phyloP scores from a whole-genome alignment of 2,113 vertebrate species.

The Agelaius phoeniceus region DNA sequence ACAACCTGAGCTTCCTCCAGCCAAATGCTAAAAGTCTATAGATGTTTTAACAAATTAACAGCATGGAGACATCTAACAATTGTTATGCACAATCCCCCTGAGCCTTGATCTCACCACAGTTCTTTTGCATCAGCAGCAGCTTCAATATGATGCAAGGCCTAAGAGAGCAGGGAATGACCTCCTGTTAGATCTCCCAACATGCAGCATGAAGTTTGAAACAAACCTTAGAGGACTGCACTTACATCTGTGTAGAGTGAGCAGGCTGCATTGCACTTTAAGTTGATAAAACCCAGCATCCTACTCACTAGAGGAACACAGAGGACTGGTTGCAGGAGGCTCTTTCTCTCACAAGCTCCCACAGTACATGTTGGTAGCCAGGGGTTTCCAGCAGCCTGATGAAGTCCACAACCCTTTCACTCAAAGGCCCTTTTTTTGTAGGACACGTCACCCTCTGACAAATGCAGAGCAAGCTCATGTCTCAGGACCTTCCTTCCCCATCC shows the following conservation, averaged over 20 bases:
- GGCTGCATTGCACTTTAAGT: neutral
- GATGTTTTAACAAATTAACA: neutral
- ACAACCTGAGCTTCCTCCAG: neutral
- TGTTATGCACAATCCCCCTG: rapidly evolving
- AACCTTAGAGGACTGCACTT: neutral
- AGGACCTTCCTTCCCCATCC: neutral
- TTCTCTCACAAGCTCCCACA: neutral
- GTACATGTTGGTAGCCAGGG: neutral
- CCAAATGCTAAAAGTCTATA: neutral
- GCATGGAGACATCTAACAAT: neutral
- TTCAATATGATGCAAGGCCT: neutral
- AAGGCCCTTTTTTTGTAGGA: neutral
- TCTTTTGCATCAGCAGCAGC: neutral
- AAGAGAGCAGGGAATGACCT: neutral
- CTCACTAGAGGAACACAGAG: neutral
- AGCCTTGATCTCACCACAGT: neutral
- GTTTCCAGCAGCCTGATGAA: neutral
- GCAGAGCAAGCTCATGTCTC: neutral
- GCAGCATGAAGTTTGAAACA: neutral
- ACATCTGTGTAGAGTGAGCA: neutral
- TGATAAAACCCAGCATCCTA: neutral
- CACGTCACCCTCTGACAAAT: rapidly evolving
- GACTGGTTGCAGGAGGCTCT: neutral
- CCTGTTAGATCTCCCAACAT: neutral
- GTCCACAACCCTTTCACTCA: neutral